Conservation (phyloP, 2,797 vertebrate species). For the Eidolon dupreanum region DNA sequence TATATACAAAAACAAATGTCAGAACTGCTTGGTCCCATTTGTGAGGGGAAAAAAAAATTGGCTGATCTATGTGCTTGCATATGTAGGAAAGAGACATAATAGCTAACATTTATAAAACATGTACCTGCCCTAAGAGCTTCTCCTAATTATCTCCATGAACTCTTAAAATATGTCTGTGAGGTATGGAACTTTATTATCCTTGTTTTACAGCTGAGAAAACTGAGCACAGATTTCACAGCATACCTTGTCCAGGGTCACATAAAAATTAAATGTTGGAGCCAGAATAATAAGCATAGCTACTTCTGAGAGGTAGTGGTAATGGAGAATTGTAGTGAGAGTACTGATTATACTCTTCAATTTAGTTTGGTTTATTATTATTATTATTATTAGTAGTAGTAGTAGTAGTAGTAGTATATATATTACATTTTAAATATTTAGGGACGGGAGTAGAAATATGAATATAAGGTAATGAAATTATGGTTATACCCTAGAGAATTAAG, state of each 20-base stretch:
- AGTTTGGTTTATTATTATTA: background rate
- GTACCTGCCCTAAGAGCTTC: background rate
- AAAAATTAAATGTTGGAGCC: background rate
- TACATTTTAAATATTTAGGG: slow-evolving; percentile 10
- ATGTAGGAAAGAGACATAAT: background rate
- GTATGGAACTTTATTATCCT: background rate
- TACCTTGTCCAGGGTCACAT: background rate
- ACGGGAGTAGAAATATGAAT: background rate
- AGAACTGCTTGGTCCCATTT: background rate
- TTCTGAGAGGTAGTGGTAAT: background rate
- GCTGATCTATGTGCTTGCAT: background rate
- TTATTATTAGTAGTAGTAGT: background rate
- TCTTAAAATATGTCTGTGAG: background rate
- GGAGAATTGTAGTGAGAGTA: background rate
- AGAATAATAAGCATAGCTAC: background rate
- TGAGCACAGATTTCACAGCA: background rate
- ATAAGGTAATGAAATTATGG: background rate
- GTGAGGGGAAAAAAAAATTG: background rate
- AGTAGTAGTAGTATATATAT: background rate
- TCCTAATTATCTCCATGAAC: background rate
- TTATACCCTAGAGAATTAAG: background rate
- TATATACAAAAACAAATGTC: background rate
- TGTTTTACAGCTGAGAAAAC: background rate
- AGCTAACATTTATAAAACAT: background rate
- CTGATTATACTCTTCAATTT: background rate